phyloP scores from a whole-genome alignment of 2,888 invertebrate species.

The Hoplodrina ambigua region DNA sequence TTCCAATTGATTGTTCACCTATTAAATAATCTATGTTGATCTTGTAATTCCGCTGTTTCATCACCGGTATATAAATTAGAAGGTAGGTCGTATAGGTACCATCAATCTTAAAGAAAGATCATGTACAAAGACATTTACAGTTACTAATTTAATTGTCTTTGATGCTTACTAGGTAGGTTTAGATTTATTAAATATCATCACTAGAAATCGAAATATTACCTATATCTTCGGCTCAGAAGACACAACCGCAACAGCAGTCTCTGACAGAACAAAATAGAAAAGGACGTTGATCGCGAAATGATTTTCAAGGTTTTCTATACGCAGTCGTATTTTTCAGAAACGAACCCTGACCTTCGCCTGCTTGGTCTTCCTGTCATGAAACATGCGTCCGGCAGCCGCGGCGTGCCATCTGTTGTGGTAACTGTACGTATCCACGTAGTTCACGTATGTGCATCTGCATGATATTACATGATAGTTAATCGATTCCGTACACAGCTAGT shows the following conservation, averaged over 20 bases:
- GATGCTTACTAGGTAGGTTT: too few species aligned
- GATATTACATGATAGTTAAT: conserved; percentile 45
- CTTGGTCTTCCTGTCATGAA: neutral
- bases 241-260: neutral
- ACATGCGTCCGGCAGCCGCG: neutral
- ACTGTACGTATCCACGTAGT: neutral
- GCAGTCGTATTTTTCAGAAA: neutral
- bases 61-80: too few species aligned
- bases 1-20: too few species aligned
- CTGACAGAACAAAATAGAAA: conserved; percentile 2
- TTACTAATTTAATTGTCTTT: too few species aligned
- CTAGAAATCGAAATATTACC: neutral
- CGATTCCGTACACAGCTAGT: conserved; percentile 36
- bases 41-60: too few species aligned
- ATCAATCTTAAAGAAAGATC: too few species aligned
- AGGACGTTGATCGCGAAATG: neutral
- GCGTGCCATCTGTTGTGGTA: neutral
- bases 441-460: conserved; percentile 21
- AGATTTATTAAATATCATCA: too few species aligned
- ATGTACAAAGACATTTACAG: too few species aligned
- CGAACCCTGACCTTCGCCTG: neutral
- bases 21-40: too few species aligned
- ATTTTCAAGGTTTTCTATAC: neutral
- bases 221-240: neutral
- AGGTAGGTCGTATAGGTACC: too few species aligned